Evolutionary conservation across 92 coral and sea anemone species (phyloP), one percentile per base, ranked within the genome.

Genomic region (Anthopleura xanthogrammica): DNA sequence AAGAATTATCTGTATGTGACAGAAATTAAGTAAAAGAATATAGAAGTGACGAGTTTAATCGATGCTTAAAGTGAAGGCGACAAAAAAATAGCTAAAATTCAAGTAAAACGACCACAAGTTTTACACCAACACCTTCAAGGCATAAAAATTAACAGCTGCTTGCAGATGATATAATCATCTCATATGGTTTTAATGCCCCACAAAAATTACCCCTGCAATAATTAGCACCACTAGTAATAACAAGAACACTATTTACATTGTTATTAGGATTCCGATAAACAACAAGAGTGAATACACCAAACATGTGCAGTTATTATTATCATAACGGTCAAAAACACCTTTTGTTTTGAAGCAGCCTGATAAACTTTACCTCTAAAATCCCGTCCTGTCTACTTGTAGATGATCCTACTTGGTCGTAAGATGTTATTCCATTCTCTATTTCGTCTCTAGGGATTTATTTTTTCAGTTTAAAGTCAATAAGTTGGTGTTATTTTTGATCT

Each of bases 401-500:
- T 19, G 43, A 68, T 50, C 16, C 64, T 10, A 52, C 39, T 3
- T n/a, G 41, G 60, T 77, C 58, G 5, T 22, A 20, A n/a, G 66
- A 77, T 50, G 84, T 29, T 70, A 71, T 43, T 10, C 12, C 84
- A 81, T 81, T 12, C 66, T 70, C 16, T 29, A 10, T 3, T 68
- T 68, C 74, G 74, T 68, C 41, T 68, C 23, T 55, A 29, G 55
- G 77, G 23, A 19, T 14, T 81, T 10, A 1, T 50, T 48, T 36
- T 29, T 80, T 39, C 57, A 39, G 42, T 1, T 4, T 42, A 68
- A 85, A 85, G 88, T 71, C 83, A 80, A 85, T 71, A 85, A 78
- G 80, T 19, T 82, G 88, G 19, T 52, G n/a, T 65, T 16, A 74
- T 76, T 57, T 24, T 76, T 60, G 86, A 76, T 79, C 79, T 85